Conservation (phyloP, 2,888 invertebrate genomes). For the Salpingus planirostris region DNA sequence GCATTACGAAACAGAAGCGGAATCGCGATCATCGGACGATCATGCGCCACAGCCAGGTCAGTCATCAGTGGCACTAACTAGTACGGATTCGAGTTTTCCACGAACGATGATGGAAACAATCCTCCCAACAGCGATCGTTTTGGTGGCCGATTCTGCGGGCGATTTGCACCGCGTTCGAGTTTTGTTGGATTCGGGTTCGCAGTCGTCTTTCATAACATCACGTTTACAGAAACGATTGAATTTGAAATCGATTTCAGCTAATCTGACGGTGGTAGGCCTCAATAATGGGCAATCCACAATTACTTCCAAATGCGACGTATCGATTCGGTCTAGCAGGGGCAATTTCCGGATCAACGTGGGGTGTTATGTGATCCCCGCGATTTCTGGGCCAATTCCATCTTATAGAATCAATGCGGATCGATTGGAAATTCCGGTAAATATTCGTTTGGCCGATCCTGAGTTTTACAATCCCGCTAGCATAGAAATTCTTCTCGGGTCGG, state of each 20-base stretch:
- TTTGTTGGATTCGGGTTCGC: constrained; percentile 11
- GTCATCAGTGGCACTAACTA: background rate
- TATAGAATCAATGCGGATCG: too few relatives aligned
- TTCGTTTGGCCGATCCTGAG: too few relatives aligned
- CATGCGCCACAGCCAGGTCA: background rate
- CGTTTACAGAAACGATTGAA: constrained; percentile 5
- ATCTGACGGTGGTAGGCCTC: too few relatives aligned
- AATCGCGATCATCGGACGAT: background rate
- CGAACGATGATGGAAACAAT: background rate
- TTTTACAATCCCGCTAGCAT: too few relatives aligned
- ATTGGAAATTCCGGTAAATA: too few relatives aligned
- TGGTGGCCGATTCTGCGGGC: background rate
- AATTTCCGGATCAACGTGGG: background rate
- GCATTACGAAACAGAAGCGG: background rate
- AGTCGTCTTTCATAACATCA: constrained; percentile 8
- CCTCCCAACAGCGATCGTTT: background rate
- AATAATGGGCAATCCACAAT: too few relatives aligned
- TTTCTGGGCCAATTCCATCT: too few relatives aligned
- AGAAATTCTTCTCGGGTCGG: too few relatives aligned
- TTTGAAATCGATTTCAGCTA: too few relatives aligned
- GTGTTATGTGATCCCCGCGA: constrained; percentile 7
- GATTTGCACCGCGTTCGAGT: constrained; percentile 3
- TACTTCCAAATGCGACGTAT: too few relatives aligned
- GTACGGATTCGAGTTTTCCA: background rate
- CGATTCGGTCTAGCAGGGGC: background rate